Conservation (phyloP, 2,797 vertebrate species). For the Sciurus vulgaris region DNA sequence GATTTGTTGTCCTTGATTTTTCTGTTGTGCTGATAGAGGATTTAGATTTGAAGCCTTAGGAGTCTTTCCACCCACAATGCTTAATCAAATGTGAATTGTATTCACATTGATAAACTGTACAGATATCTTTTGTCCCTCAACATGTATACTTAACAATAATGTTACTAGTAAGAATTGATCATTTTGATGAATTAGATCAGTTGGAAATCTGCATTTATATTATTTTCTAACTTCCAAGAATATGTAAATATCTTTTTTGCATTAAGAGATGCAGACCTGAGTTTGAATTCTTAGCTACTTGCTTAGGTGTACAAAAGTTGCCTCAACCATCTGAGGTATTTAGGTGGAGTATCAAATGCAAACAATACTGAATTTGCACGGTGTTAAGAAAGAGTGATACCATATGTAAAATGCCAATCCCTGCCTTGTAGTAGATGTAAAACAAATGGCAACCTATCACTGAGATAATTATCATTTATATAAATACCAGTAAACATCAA, state of each 20-base stretch:
- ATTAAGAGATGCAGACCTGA: not conserved
- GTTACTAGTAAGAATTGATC: not conserved
- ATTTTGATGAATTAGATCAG: not conserved
- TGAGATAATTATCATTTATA: not conserved
- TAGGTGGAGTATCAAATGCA: not conserved
- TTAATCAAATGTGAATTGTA: constrained; percentile 49
- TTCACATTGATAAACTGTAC: constrained; percentile 1
- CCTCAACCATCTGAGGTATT: not conserved
- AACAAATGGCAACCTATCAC: not conserved
- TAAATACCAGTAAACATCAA: not conserved
- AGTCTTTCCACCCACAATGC: constrained; percentile 18
- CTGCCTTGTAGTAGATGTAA: not conserved
- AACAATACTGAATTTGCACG: not conserved
- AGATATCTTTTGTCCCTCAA: not conserved
- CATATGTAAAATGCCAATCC: not conserved
- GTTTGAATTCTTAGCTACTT: not conserved
- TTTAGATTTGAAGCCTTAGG: not conserved
- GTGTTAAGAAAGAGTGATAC: not conserved
- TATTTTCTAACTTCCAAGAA: constrained; percentile 2
- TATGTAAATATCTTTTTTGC: not conserved
- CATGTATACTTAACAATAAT: not conserved
- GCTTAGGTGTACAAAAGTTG: not conserved
- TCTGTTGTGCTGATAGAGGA: not conserved
- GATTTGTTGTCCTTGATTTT: constrained; percentile 61
- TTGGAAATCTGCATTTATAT: not conserved